Percentiles rank a stretch among this genome's conserved stretches.
phyloP scores from a whole-genome alignment of 2,113 vertebrate species.

The Pseudorhombus dupliciocellatus region DNA sequence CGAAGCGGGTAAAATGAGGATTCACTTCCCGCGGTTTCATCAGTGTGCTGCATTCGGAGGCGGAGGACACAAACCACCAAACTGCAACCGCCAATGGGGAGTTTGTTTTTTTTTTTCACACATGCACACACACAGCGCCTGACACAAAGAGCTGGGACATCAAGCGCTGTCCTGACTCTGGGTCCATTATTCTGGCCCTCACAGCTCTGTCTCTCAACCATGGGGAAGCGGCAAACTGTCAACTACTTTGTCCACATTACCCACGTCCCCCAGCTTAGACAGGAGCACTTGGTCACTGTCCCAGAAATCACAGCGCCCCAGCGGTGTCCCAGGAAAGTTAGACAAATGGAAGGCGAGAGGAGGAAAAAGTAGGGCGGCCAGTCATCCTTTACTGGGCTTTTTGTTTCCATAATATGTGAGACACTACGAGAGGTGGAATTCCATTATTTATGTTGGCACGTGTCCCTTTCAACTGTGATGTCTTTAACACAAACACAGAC shows the following conservation, averaged over 20 bases:
- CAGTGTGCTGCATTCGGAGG: constrained; percentile 28
- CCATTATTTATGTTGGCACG: constrained; percentile 41
- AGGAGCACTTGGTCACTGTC: constrained; percentile 83
- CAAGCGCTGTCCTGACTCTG: constrained; percentile 68
- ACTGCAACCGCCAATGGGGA: constrained; percentile 47
- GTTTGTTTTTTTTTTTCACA: not conserved
- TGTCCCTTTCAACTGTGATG: constrained; percentile 10
- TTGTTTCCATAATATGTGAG: constrained; percentile 54
- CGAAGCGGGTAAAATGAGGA: constrained; percentile 54
- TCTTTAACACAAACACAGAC: constrained; percentile 14
- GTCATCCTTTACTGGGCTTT: constrained; percentile 77
- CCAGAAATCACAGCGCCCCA: constrained; percentile 80
- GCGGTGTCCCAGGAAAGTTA: constrained; percentile 78
- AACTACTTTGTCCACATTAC: constrained; percentile 83
- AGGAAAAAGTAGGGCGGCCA: constrained; percentile 81
- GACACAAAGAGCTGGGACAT: constrained; percentile 72
- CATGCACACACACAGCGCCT: constrained; percentile 34
- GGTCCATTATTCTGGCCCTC: constrained; percentile 73
- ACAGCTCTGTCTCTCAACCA: constrained; percentile 72
- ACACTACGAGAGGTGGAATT: constrained; percentile 53
- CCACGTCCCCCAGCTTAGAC: constrained; percentile 82
- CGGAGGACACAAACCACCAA: constrained; percentile 18
- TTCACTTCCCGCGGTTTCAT: constrained; percentile 63
- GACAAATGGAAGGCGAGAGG: constrained; percentile 81
- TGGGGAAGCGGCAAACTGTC: constrained; percentile 77